These are phyloP conservation scores for Prionace glauca DNA, from an alignment of 2,797 vertebrate species.

Conservation along the genomic window DNA sequence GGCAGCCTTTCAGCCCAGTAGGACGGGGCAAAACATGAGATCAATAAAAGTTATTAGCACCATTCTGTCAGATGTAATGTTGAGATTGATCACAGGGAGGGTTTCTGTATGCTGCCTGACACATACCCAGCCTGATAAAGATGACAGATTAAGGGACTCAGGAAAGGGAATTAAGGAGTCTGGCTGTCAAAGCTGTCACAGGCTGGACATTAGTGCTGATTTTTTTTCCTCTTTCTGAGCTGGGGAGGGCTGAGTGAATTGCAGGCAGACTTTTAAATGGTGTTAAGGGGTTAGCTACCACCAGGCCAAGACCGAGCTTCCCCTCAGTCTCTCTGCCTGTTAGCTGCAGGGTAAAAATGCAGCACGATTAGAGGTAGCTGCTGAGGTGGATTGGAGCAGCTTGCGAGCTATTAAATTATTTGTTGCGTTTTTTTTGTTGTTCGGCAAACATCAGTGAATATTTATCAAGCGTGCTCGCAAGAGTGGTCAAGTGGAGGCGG, in stretches of 20 bases:
- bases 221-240: neutral
- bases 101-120: constrained; percentile 64
- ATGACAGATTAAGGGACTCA: constrained; percentile 99
- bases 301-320: neutral
- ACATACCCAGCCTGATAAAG: constrained; percentile 89
- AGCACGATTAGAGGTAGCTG: neutral
- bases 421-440: neutral
- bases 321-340: neutral
- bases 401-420: constrained; percentile 3
- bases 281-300: constrained; percentile 45
- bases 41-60: constrained; percentile 99
- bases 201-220: constrained; percentile 49
- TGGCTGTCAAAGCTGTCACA: constrained; percentile 78
- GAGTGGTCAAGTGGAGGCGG: neutral
- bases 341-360: neutral
- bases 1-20: constrained; percentile 74
- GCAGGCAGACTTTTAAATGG: constrained; percentile 42
- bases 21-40: constrained; percentile 78
- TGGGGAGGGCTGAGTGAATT: neutral
- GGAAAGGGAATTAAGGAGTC: constrained; percentile 89
- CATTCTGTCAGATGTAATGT: constrained; percentile 99
- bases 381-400: neutral
- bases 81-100: constrained; percentile 92
- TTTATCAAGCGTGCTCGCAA: neutral
- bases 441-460: neutral